Conservation (phyloP, 2,113 vertebrate species). For the Eudorcas thomsonii region DNA sequence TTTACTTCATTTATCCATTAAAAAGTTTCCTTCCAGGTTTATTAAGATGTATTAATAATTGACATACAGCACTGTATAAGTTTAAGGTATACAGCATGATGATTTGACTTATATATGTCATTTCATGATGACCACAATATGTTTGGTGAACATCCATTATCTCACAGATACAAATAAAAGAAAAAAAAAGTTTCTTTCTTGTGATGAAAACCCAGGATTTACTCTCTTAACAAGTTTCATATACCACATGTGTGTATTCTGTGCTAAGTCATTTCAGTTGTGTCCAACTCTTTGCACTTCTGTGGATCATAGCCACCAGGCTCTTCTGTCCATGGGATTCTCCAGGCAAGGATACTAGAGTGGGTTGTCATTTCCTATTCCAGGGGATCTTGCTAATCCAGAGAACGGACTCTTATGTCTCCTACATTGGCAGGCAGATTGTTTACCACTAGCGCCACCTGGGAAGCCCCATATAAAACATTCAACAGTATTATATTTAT, state of each 20-base stretch:
- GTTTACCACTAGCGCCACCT: not conserved
- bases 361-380: not conserved
- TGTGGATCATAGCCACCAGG: not conserved
- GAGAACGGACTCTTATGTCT: accelerated
- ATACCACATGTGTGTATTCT: not conserved
- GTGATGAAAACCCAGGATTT: not conserved
- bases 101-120: not conserved
- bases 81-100: not conserved
- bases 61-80: not conserved
- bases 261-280: not conserved
- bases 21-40: not conserved
- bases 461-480: not conserved
- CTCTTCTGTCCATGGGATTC: not conserved
- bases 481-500: not conserved
- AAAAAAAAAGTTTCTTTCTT: not conserved
- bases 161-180: not conserved
- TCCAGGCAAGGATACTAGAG: not conserved
- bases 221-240: not conserved
- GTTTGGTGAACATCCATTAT: not conserved
- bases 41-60: not conserved
- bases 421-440: not conserved
- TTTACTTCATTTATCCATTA: not conserved
- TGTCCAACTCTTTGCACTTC: not conserved
- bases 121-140: not conserved
- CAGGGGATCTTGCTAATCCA: not conserved